Conservation (phyloP, 2,797 vertebrate genomes). For the Liparis tanakae region DNA sequence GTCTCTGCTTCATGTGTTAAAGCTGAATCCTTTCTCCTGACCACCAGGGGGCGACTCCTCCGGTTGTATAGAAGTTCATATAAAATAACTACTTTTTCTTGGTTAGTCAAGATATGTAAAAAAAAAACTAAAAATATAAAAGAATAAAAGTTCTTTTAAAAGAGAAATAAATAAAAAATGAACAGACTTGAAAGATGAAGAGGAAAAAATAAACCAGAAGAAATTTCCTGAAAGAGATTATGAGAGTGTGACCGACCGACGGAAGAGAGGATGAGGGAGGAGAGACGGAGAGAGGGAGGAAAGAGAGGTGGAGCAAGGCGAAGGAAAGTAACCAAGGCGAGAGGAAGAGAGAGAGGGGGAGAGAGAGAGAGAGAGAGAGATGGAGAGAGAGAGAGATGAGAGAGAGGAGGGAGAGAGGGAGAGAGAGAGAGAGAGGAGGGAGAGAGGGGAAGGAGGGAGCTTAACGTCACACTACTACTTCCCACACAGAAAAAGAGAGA, state of each 20-base stretch:
- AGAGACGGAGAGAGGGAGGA: background rate
- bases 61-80: too few relatives aligned
- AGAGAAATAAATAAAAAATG: background rate
- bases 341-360: background rate
- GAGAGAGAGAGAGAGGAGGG: background rate
- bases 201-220: background rate
- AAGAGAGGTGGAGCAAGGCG: background rate
- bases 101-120: too few relatives aligned
- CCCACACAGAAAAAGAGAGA: constrained; percentile 52
- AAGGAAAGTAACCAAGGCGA: background rate
- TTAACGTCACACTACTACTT: constrained; percentile 24
- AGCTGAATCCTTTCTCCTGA: background rate
- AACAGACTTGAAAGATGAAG: background rate
- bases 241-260: background rate
- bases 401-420: constrained; percentile 22
- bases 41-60: too few relatives aligned
- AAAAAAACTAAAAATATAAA: too few relatives aligned
- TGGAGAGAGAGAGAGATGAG: background rate
- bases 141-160: background rate
- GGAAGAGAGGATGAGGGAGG: constrained; percentile 11
- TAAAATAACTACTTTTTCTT: too few relatives aligned
- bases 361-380: background rate
- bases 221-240: background rate
- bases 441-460: constrained; percentile 1
- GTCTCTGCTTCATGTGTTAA: too few relatives aligned